phyloP scores from a whole-genome alignment of 2,113 vertebrate genomes.

The Clupea harengus region DNA sequence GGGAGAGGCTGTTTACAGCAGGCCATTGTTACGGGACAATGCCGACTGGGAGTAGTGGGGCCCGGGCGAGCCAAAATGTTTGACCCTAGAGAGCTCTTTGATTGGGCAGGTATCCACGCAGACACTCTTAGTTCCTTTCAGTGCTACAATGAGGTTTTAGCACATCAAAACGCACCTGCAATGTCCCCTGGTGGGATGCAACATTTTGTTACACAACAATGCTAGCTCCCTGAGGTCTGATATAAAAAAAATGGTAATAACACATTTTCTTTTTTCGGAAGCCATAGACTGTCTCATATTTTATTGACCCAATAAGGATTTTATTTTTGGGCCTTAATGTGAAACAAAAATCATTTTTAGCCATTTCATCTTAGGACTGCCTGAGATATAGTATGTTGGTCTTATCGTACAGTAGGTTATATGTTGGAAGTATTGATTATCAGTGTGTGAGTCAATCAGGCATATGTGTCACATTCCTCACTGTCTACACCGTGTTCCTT shows the following conservation, averaged over 20 bases:
- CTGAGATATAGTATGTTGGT: too few species aligned
- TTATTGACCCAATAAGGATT: too few species aligned
- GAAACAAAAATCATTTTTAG: too few species aligned
- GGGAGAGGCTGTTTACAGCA: constrained; percentile 44
- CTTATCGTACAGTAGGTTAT: too few species aligned
- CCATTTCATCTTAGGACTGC: too few species aligned
- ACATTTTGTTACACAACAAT: neutral
- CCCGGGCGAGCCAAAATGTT: constrained; percentile 46
- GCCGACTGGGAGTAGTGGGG: constrained; percentile 38
- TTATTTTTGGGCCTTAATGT: too few species aligned
- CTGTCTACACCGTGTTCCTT: too few species aligned
- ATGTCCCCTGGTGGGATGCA: constrained; percentile 34
- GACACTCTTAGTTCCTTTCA: constrained; percentile 51
- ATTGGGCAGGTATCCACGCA: constrained; percentile 40
- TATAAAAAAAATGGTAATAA: neutral
- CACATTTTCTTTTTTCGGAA: too few species aligned
- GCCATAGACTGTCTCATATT: too few species aligned
- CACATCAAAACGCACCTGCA: constrained; percentile 52
- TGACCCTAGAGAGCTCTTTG: constrained; percentile 44
- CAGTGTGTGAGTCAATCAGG: too few species aligned
- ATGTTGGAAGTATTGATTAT: too few species aligned
- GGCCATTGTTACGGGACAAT: constrained; percentile 53
- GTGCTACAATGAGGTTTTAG: constrained; percentile 43
- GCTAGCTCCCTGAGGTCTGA: neutral
- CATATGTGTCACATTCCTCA: too few species aligned